Conservation (phyloP, 2,113 vertebrate species). For the Actenoides hombroni region DNA sequence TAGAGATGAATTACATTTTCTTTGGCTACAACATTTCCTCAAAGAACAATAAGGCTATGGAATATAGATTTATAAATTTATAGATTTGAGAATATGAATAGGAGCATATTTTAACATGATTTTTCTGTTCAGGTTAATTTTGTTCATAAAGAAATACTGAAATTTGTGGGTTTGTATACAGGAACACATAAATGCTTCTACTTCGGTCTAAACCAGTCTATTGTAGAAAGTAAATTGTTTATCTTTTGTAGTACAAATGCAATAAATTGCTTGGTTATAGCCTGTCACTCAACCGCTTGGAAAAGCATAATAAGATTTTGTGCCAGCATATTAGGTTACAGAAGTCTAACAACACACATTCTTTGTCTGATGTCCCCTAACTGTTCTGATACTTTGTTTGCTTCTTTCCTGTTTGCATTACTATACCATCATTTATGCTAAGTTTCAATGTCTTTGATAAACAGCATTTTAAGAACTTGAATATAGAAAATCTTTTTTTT, state of each 20-base stretch:
- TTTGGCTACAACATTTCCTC: not conserved
- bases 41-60: not conserved
- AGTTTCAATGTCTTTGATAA: not conserved
- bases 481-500: no score
- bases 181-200: not conserved
- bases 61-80: not conserved
- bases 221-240: not conserved
- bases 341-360: not conserved
- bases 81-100: not conserved
- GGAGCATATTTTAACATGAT: not conserved
- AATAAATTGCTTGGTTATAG: not conserved
- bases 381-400: not conserved
- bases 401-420: not conserved
- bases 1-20: not conserved
- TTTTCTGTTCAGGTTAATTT: not conserved
- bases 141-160: not conserved
- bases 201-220: not conserved
- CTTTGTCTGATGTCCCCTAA: not conserved
- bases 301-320: not conserved
- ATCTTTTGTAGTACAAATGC: not conserved
- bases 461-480: not conserved
- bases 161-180: not conserved
- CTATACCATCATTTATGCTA: not conserved
- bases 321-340: not conserved
- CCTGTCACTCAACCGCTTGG: not conserved